Evolutionary conservation across 2,113 vertebrate genomes (phyloP).

Genomic region (Cottus gobio): DNA sequence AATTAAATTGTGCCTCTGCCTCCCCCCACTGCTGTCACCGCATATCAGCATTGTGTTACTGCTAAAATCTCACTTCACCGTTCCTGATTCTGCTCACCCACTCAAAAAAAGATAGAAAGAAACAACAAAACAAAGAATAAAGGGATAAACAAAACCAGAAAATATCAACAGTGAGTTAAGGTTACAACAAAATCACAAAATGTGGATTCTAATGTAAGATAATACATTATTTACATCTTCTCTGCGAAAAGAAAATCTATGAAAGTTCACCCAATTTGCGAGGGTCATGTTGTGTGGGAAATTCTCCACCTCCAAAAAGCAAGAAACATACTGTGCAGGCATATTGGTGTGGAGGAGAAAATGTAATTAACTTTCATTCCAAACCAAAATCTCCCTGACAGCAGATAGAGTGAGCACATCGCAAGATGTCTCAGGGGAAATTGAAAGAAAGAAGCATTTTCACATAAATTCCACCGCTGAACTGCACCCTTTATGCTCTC

Average conservation of each 20-base stretch:
- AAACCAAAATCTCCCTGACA: slow-evolving; percentile 13
- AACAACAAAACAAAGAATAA: neutral
- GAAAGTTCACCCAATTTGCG: neutral
- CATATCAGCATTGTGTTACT: slow-evolving; percentile 53
- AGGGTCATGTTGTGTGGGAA: neutral
- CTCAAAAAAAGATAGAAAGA: neutral
- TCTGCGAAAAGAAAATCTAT: neutral
- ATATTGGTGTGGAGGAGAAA: neutral
- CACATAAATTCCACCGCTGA: slow-evolving; percentile 23
- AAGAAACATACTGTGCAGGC: neutral
- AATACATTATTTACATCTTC: neutral
- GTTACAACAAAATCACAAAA: neutral
- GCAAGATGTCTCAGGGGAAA: slow-evolving; percentile 14
- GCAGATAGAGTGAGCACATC: slow-evolving; percentile 17
- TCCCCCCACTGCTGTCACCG: slow-evolving; percentile 61
- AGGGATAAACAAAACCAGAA: neutral
- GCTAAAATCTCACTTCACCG: slow-evolving; percentile 41
- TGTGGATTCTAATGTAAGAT: neutral
- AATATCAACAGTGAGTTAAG: too few relatives aligned
- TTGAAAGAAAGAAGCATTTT: slow-evolving; percentile 20
- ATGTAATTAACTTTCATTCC: slow-evolving; percentile 30
- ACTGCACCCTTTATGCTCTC: slow-evolving; percentile 5
- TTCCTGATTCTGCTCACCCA: slow-evolving; percentile 33
- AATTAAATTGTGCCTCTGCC: slow-evolving; percentile 24
- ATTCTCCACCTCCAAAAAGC: neutral